These are phyloP conservation scores for Tokudaia muenninki DNA, from an alignment of 2,797 vertebrate genomes.

Conservation along the genomic window DNA sequence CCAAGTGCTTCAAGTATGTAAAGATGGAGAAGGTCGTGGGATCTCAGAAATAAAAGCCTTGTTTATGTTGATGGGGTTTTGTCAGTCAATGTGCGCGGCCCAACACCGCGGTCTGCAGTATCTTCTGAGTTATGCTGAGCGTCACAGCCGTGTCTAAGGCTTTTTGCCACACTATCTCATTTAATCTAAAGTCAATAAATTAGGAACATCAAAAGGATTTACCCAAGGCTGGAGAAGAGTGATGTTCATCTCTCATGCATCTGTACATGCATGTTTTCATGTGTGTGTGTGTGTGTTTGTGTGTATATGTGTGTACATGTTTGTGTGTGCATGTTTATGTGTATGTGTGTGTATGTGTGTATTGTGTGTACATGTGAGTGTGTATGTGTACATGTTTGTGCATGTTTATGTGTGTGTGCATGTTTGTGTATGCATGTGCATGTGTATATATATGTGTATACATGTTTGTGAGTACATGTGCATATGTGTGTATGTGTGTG, in stretches of 20 bases:
- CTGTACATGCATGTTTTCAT: not conserved
- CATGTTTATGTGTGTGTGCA: not conserved
- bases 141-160: not conserved
- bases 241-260: not conserved
- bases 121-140: not conserved
- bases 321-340: no score
- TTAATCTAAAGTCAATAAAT: not conserved
- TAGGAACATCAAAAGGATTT: not conserved
- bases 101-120: no score
- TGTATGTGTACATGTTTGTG: no score
- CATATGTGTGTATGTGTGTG: no score
- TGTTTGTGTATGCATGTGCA: not conserved
- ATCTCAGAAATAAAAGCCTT: not conserved
- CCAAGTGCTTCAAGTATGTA: not conserved
- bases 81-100: not conserved
- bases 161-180: not conserved
- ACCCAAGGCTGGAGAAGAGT: not conserved
- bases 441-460: no score
- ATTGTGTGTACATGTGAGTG: no score
- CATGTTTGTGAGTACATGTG: no score
- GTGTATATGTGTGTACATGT: rapidly evolving
- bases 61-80: not conserved
- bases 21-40: not conserved
- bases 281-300: not conserved
- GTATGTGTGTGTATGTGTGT: no score